phyloP scores from a whole-genome alignment of 2,888 invertebrate species.

The Eupithecia abbreviata region DNA sequence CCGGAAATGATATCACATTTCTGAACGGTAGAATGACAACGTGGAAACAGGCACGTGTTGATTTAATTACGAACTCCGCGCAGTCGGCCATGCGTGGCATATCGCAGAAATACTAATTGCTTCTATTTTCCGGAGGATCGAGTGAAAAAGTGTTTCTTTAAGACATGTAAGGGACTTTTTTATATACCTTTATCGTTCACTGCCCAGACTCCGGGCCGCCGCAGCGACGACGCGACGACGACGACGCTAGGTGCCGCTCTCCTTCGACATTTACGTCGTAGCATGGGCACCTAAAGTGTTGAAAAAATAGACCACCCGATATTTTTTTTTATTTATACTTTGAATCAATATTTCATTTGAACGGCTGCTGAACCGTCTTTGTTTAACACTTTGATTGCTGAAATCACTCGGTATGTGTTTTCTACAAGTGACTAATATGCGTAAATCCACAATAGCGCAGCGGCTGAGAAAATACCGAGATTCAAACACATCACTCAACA shows the following conservation, averaged over 20 bases:
- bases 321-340: too few relatives aligned
- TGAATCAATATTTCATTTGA: too few relatives aligned
- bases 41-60: slow-evolving; percentile 6
- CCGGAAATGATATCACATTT: slow-evolving; percentile 10
- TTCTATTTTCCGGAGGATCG: neutral
- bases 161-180: neutral
- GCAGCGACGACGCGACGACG: neutral
- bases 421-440: too few relatives aligned
- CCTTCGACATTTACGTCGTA: neutral
- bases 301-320: neutral
- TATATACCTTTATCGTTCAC: neutral
- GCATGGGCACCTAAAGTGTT: neutral
- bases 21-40: neutral
- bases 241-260: neutral
- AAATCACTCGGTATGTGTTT: too few relatives aligned
- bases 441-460: too few relatives aligned
- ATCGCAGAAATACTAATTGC: slow-evolving; percentile 4
- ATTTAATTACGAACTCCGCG: slow-evolving; percentile 1
- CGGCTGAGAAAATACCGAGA: too few relatives aligned
- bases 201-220: neutral
- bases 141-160: neutral
- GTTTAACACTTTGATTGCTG: too few relatives aligned
- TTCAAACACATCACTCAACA: too few relatives aligned
- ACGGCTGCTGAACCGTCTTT: too few relatives aligned
- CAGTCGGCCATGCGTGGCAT: neutral